These are phyloP conservation scores for Sclerurus mexicanus DNA, from an alignment of 2,113 vertebrate species.

Conservation along the genomic window DNA sequence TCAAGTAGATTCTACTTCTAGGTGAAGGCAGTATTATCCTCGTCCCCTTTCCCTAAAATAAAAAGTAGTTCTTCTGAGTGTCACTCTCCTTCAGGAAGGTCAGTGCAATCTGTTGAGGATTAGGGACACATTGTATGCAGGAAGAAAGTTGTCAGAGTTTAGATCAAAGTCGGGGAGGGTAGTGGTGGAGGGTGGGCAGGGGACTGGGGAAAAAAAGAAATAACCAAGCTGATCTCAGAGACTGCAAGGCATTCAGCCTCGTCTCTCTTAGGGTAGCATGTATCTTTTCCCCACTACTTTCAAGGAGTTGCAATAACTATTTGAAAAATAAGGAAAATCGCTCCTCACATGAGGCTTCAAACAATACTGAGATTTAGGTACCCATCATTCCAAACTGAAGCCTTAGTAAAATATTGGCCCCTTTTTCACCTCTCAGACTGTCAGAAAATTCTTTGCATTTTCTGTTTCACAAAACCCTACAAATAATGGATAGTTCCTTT, in stretches of 20 bases:
- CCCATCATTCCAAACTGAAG: background rate
- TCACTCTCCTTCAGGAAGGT: background rate
- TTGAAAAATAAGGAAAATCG: background rate
- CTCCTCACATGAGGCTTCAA: background rate
- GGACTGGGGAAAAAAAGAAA: background rate
- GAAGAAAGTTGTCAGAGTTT: background rate
- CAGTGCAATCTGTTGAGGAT: background rate
- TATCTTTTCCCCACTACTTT: background rate
- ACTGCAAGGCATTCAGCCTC: background rate
- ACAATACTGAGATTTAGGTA: background rate
- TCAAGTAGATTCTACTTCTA: background rate
- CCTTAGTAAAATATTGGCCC: conserved; percentile 7
- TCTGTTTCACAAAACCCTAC: background rate
- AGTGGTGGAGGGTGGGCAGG: too few relatives aligned
- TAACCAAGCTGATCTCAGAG: background rate
- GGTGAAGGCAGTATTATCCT: background rate
- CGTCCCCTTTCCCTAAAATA: background rate
- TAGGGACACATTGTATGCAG: background rate
- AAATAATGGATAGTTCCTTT: conserved; percentile 26
- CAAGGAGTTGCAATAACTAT: background rate
- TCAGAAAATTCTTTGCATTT: conserved; percentile 11
- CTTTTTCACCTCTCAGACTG: background rate
- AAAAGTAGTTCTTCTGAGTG: background rate
- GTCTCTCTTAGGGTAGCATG: background rate
- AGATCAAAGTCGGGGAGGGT: background rate